Conservation (phyloP, 2,888 invertebrate species). For the Coleophora flavipennella region DNA sequence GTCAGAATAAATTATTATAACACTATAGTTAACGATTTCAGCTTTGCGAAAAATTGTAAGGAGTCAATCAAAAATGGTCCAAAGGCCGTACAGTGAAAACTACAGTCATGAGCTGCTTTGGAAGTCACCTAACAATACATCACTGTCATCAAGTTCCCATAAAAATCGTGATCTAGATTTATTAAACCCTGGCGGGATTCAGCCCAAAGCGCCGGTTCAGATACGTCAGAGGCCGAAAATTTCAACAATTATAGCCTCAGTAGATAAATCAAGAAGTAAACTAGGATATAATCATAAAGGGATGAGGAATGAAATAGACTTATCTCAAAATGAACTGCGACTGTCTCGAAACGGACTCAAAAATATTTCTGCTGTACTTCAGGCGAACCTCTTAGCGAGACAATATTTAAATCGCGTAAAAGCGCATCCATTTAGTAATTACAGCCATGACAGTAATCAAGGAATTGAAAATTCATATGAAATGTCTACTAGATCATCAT, state of each 20-base stretch:
- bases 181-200: too few relatives aligned
- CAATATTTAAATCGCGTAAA: constrained; percentile 11
- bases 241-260: constrained; percentile 34
- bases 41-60: constrained; percentile 58
- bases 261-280: constrained; percentile 28
- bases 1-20: too few relatives aligned
- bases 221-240: constrained; percentile 31
- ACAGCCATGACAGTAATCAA: constrained; percentile 16
- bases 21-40: constrained; percentile 15
- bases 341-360: constrained; percentile 27
- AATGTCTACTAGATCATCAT: constrained; percentile 30
- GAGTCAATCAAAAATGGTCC: constrained; percentile 58
- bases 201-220: too few relatives aligned
- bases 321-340: constrained; percentile 28
- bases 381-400: constrained; percentile 3
- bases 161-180: too few relatives aligned
- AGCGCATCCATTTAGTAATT: constrained; percentile 11
- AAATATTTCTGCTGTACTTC: constrained; percentile 17
- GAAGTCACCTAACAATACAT: constrained; percentile 15
- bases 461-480: constrained; percentile 25
- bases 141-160: constrained; percentile 1
- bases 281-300: constrained; percentile 26
- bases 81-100: constrained; percentile 45
- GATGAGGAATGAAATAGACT: constrained; percentile 16
- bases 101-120: constrained; percentile 11